These are phyloP conservation scores for Hemiscyllium ocellatum DNA, from an alignment of 2,113 vertebrate genomes.

Conservation along the genomic window DNA sequence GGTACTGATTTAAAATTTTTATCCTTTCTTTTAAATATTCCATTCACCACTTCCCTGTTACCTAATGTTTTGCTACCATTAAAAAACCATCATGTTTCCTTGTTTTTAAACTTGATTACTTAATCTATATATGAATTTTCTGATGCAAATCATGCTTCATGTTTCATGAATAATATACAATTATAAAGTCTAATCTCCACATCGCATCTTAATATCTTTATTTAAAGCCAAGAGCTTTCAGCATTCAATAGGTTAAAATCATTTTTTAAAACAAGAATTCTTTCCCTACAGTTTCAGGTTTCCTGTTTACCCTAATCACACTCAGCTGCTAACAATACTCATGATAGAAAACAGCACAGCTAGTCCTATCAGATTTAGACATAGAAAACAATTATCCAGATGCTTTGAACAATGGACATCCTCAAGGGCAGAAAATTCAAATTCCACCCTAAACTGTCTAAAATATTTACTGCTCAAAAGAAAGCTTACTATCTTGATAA, in stretches of 20 bases:
- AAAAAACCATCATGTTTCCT: too few relatives aligned
- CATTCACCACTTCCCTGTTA: too few relatives aligned
- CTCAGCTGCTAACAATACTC: not conserved
- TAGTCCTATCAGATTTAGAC: constrained; percentile 1
- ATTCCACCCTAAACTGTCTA: not conserved
- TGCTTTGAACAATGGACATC: not conserved
- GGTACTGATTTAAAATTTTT: too few relatives aligned
- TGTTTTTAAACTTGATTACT: not conserved
- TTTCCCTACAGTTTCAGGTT: not conserved
- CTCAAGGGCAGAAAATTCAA: not conserved
- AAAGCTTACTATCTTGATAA: not conserved
- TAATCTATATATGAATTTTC: not conserved
- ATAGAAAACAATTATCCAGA: not conserved
- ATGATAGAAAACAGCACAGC: not conserved
- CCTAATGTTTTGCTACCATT: too few relatives aligned
- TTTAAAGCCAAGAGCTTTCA: not conserved
- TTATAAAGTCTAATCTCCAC: not conserved
- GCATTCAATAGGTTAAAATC: not conserved
- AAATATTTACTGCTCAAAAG: not conserved
- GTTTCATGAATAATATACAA: not conserved
- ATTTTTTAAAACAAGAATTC: not conserved
- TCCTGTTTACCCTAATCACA: not conserved
- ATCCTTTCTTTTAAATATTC: too few relatives aligned
- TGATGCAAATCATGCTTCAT: not conserved
- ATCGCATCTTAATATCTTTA: not conserved